These are phyloP conservation scores for Coreoperca whiteheadi DNA, from an alignment of 2,113 vertebrate species.

Conservation along the genomic window DNA sequence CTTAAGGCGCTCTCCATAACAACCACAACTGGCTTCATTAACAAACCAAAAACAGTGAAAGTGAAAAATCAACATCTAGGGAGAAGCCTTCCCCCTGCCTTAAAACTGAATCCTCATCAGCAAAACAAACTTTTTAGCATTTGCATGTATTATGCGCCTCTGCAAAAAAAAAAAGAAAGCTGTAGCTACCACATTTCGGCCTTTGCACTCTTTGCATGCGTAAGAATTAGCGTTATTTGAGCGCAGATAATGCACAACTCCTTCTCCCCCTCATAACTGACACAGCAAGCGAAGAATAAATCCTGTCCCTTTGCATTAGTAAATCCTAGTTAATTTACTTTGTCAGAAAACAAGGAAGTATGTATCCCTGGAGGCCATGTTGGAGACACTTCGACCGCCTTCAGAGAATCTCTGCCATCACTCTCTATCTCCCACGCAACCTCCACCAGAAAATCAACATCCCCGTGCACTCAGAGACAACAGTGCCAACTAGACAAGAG, in stretches of 20 bases:
- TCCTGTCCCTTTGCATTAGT: constrained; percentile 72
- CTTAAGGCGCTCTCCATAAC: constrained; percentile 61
- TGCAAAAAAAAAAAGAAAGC: constrained; percentile 32
- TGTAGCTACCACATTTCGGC: constrained; percentile 13
- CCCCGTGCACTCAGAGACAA: constrained; percentile 49
- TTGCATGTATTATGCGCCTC: not conserved
- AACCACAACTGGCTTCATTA: constrained; percentile 53
- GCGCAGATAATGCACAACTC: constrained; percentile 34
- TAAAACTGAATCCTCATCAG: not conserved
- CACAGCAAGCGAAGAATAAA: constrained; percentile 54
- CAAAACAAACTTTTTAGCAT: not conserved
- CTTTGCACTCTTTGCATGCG: constrained; percentile 6
- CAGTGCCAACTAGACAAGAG: constrained; percentile 63
- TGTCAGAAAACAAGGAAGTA: constrained; percentile 81
- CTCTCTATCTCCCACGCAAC: constrained; percentile 75
- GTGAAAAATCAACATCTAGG: constrained; percentile 23
- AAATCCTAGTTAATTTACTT: constrained; percentile 80
- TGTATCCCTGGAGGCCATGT: constrained; percentile 76
- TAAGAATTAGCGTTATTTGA: constrained; percentile 3
- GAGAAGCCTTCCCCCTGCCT: not conserved
- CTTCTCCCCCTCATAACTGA: constrained; percentile 27
- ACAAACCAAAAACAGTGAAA: constrained; percentile 31
- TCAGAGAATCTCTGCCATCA: constrained; percentile 78
- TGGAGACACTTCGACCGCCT: constrained; percentile 78
- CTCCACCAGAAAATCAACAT: constrained; percentile 68